A percentile compares a stretch with the other conserved stretches of the same genome.
phyloP scores from a whole-genome alignment of 2,888 invertebrate genomes.

The Pseudolycoriella hygida region DNA sequence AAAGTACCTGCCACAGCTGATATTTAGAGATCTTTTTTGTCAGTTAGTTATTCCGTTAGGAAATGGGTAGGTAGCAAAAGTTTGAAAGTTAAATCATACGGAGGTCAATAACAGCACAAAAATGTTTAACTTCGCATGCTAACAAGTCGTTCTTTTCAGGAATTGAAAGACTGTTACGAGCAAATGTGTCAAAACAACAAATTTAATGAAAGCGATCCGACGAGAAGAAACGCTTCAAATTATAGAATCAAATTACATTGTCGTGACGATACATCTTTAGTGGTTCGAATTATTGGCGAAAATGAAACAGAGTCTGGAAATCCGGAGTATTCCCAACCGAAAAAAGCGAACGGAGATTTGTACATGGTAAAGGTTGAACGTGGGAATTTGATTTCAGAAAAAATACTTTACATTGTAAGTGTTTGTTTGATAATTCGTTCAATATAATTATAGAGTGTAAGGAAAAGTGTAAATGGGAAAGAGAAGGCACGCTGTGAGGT shows the following conservation, averaged over 20 bases:
- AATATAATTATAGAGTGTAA: no score
- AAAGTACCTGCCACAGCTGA: no score
- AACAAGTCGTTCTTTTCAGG: constrained; percentile 10
- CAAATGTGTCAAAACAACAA: not conserved
- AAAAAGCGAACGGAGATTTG: not conserved
- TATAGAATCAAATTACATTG: constrained; percentile 20
- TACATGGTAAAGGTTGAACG: not conserved
- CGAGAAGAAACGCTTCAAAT: constrained; percentile 11
- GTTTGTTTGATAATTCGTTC: not conserved
- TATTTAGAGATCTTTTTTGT: no score
- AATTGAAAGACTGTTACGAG: constrained; percentile 16
- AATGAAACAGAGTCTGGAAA: constrained; percentile 2
- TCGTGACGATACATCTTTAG: constrained; percentile 21
- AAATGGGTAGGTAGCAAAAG: no score
- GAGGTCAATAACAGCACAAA: no score
- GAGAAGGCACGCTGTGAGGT: no score
- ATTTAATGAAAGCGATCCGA: no score
- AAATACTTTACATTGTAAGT: constrained; percentile 4
- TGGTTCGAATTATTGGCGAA: constrained; percentile 17
- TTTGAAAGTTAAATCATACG: no score
- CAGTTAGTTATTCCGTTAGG: no score
- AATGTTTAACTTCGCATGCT: not conserved
- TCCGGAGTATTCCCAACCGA: not conserved
- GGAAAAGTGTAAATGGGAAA: no score
- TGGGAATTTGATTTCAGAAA: not conserved